Evolutionary conservation across 2,113 vertebrate genomes (phyloP).

Genomic region (Dissostichus mawsoni): DNA sequence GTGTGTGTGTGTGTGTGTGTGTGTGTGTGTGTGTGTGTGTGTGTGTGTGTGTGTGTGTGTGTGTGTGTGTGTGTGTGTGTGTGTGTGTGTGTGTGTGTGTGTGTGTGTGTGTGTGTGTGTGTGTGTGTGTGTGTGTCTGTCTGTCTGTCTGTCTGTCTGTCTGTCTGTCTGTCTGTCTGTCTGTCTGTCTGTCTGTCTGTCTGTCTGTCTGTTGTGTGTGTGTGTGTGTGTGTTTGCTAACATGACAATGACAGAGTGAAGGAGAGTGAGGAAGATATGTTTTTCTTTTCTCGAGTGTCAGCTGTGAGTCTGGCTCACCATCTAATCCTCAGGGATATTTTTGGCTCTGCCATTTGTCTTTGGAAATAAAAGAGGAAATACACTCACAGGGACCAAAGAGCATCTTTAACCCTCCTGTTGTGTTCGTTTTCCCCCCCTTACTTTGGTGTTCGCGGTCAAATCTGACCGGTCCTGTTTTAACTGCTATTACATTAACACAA

Average conservation of each 20-base stretch:
- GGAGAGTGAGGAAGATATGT: not conserved
- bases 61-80: not conserved
- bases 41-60: constrained; percentile 3
- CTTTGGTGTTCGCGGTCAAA: too few species aligned
- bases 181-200: too few species aligned
- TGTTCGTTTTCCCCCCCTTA: too few species aligned
- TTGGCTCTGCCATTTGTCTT: too few species aligned
- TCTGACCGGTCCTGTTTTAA: too few species aligned
- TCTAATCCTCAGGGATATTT: constrained; percentile 55
- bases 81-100: not conserved
- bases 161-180: too few species aligned
- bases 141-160: too few species aligned
- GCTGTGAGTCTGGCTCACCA: constrained; percentile 24
- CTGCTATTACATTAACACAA: too few species aligned
- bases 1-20: not conserved
- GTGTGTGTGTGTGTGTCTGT: constrained; percentile 5
- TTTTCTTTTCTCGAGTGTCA: constrained; percentile 31
- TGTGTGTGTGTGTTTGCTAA: constrained; percentile 5
- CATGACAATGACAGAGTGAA: not conserved
- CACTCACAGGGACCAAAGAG: constrained; percentile 3
- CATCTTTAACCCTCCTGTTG: not conserved
- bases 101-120: constrained; percentile 3
- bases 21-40: not conserved
- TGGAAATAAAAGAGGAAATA: constrained; percentile 22
- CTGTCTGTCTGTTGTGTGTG: not conserved